phyloP scores from a whole-genome alignment of 1,140 invertebrate genomes.

The Saccostrea glomerata region DNA sequence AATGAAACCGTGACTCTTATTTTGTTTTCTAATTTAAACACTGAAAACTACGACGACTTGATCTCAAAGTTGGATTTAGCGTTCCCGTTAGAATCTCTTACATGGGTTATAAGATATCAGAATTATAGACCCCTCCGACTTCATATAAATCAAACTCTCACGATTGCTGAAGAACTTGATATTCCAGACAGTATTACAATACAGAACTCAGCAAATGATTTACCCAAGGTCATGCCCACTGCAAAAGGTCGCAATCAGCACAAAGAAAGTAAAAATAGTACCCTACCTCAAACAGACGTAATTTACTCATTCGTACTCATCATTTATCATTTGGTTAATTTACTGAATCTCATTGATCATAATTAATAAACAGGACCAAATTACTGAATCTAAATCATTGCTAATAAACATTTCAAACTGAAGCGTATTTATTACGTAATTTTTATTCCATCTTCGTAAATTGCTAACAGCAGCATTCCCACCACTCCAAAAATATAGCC shows the following conservation, averaged over 20 bases:
- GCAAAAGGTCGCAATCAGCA: neutral
- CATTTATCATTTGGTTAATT: too few species aligned
- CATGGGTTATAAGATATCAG: neutral
- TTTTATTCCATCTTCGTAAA: conserved; percentile 45
- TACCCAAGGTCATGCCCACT: neutral
- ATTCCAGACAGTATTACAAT: neutral
- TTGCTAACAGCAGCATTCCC: conserved; percentile 43
- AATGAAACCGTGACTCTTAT: neutral
- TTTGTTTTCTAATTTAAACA: neutral
- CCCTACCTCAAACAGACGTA: neutral
- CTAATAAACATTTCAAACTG: too few species aligned
- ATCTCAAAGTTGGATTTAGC: neutral
- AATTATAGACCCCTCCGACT: neutral
- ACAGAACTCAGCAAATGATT: neutral
- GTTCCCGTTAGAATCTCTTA: neutral
- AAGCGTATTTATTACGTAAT: neutral
- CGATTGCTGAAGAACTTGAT: neutral
- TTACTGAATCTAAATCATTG: too few species aligned
- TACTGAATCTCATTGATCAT: too few species aligned
- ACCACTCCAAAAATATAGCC: conserved; percentile 45
- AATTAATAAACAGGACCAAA: too few species aligned
- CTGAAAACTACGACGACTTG: neutral
- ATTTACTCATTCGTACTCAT: too few species aligned
- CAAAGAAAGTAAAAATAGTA: neutral
- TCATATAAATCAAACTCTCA: neutral